Percentiles rank a stretch among this genome's conserved stretches.
These are phyloP conservation scores for Netelia inedita DNA, from an alignment of 2,888 invertebrate species.

Conservation along the genomic window DNA sequence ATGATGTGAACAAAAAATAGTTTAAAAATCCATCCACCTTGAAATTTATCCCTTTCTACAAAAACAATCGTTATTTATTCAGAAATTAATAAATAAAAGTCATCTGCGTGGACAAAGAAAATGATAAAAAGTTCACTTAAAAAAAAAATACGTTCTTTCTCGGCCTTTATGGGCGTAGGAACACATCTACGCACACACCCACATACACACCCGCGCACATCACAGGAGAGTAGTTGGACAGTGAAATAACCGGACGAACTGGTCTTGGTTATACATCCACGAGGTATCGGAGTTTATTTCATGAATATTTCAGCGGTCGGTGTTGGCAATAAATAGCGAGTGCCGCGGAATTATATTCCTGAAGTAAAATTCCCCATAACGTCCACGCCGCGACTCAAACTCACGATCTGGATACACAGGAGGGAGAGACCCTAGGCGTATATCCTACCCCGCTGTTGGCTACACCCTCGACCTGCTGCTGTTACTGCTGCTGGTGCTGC, in stretches of 20 bases:
- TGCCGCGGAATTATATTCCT: slow-evolving; percentile 80
- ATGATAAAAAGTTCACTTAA: no score
- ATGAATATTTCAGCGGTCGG: slow-evolving; percentile 83
- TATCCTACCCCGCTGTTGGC: not conserved
- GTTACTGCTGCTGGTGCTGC: not conserved
- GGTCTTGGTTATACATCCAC: slow-evolving; percentile 9
- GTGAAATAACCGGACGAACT: slow-evolving; percentile 27
- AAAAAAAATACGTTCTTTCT: no score
- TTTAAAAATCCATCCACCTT: no score
- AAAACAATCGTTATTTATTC: no score
- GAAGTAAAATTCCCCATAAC: slow-evolving; percentile 69
- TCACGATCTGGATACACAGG: slow-evolving; percentile 50
- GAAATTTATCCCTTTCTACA: no score
- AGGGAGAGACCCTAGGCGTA: slow-evolving; percentile 13
- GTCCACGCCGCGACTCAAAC: slow-evolving; percentile 66
- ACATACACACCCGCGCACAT: no score
- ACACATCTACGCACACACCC: no score
- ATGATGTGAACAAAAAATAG: no score
- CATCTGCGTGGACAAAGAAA: no score
- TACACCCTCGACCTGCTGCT: not conserved
- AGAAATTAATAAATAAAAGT: no score
- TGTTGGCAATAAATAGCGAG: slow-evolving; percentile 82
- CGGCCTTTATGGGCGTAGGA: no score
- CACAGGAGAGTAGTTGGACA: slow-evolving; percentile 32
- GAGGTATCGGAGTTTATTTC: slow-evolving; percentile 78